phyloP scores from a whole-genome alignment of 2,797 vertebrate genomes.

The Phataginus tetradactyla region DNA sequence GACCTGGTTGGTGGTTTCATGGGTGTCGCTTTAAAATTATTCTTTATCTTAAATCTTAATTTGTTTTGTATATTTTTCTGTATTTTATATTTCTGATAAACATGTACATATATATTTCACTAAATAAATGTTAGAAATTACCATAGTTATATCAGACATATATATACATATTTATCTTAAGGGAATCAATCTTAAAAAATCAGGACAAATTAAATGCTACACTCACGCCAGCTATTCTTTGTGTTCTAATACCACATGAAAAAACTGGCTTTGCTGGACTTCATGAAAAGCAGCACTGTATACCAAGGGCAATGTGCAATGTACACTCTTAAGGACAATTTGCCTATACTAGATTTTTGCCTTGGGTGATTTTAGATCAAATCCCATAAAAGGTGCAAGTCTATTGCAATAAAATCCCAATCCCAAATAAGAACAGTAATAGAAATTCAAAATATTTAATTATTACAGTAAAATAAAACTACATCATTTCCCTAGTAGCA shows the following conservation, averaged over 20 bases:
- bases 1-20: background rate
- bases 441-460: background rate
- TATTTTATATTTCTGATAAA: background rate
- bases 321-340: background rate
- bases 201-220: background rate
- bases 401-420: conserved; percentile 4
- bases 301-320: background rate
- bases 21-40: background rate
- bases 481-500: conserved; percentile 13
- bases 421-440: background rate
- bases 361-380: background rate
- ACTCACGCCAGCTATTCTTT: conserved; percentile 10
- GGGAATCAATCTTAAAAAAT: background rate
- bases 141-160: background rate
- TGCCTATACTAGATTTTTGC: conserved; percentile 9
- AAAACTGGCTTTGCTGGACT: background rate
- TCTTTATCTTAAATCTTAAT: background rate
- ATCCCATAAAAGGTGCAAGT: background rate
- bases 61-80: background rate
- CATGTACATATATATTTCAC: background rate
- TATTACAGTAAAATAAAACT: background rate
- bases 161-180: background rate
- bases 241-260: background rate
- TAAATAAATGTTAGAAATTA: conserved; percentile 1
- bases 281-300: background rate